These are phyloP conservation scores for Aelia acuminata DNA, from an alignment of 2,888 invertebrate genomes.

Conservation along the genomic window DNA sequence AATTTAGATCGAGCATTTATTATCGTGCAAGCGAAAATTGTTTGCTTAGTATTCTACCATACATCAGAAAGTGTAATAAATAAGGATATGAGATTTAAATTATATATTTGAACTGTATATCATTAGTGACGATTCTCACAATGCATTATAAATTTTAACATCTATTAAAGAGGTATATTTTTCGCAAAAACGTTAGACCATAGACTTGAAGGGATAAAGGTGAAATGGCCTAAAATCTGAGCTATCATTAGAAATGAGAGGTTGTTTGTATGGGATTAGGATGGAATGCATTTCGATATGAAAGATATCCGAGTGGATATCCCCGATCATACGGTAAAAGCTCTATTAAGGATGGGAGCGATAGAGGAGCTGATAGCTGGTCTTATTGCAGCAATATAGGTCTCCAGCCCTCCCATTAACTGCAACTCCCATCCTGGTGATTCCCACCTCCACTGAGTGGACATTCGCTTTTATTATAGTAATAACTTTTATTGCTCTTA, in stretches of 20 bases:
- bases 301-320: background rate
- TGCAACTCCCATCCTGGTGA: background rate
- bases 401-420: background rate
- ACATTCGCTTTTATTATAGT: constrained; percentile 35
- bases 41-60: too few relatives aligned
- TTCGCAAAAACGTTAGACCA: too few relatives aligned
- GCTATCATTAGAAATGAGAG: background rate
- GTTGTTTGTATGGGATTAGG: background rate
- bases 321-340: background rate
- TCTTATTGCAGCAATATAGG: constrained; percentile 26
- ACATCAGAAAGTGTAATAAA: too few relatives aligned
- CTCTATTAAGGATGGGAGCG: background rate
- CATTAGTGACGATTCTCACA: too few relatives aligned
- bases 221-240: background rate
- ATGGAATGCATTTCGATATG: background rate
- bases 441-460: background rate
- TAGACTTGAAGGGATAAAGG: background rate
- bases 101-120: too few relatives aligned
- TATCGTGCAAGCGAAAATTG: too few relatives aligned
- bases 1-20: too few relatives aligned
- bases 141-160: too few relatives aligned
- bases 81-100: too few relatives aligned
- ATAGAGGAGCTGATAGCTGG: background rate
- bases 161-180: too few relatives aligned
- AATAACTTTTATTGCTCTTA: constrained; percentile 2